Evolutionary conservation across 1,140 invertebrate genomes (phyloP).

Genomic region (Chironomus tepperi): DNA sequence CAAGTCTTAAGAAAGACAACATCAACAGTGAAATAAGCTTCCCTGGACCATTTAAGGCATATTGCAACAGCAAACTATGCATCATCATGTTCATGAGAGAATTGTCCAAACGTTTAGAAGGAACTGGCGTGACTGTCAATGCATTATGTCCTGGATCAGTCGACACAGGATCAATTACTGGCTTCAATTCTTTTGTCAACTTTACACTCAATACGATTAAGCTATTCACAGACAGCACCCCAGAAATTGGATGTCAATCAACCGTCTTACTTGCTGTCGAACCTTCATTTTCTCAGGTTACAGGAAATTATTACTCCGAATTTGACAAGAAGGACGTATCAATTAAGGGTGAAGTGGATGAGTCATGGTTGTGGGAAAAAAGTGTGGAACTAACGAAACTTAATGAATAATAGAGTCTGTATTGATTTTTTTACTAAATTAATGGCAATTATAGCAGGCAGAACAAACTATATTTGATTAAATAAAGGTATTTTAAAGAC

Average conservation of each 20-base stretch:
- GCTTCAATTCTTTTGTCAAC: conserved; percentile 44
- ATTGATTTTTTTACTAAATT: too few species aligned
- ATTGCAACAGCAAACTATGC: conserved; percentile 65
- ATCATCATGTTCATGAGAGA: conserved; percentile 61
- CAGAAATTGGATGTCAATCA: conserved; percentile 59
- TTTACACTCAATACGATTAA: conserved; percentile 33
- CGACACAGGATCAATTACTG: conserved; percentile 61
- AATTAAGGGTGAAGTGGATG: conserved; percentile 39
- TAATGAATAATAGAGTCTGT: conserved; percentile 26
- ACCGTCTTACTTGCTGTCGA: conserved; percentile 58
- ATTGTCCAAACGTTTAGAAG: conserved; percentile 47
- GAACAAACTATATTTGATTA: too few species aligned
- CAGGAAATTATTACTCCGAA: conserved; percentile 49
- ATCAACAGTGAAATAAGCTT: conserved; percentile 46
- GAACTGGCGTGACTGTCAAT: conserved; percentile 55
- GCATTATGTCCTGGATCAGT: conserved; percentile 71
- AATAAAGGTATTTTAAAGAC: too few species aligned
- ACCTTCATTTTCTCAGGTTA: conserved; percentile 48
- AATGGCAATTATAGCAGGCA: too few species aligned
- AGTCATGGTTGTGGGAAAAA: conserved; percentile 57
- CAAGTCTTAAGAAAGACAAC: conserved; percentile 55
- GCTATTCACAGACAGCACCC: conserved; percentile 40
- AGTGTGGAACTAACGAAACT: conserved; percentile 51
- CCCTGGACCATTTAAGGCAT: conserved; percentile 45
- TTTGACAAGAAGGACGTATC: conserved; percentile 33